Evolutionary conservation across 2,113 vertebrate genomes (phyloP).

Genomic region (Scortum barcoo): DNA sequence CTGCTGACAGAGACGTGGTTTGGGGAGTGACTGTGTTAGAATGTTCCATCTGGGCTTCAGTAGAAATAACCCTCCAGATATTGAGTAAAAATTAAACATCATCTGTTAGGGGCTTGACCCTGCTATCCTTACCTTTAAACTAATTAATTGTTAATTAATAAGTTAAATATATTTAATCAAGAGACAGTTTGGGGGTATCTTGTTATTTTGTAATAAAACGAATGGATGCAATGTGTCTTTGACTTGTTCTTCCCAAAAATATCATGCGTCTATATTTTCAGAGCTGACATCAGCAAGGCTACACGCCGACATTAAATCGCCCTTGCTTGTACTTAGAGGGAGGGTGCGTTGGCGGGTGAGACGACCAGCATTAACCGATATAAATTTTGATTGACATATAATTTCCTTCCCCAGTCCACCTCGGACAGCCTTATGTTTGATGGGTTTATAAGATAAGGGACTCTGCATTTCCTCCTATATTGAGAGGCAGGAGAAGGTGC

Average conservation of each 20-base stretch:
- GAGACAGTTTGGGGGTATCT: background rate
- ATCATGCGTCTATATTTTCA: slow-evolving; percentile 28
- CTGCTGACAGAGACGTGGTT: slow-evolving; percentile 31
- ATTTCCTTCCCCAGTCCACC: slow-evolving; percentile 76
- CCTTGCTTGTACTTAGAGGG: slow-evolving; percentile 64
- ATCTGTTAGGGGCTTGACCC: background rate
- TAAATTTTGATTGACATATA: slow-evolving; percentile 82
- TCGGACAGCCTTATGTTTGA: slow-evolving; percentile 74
- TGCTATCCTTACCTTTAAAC: background rate
- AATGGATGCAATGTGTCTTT: background rate
- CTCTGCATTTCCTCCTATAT: slow-evolving; percentile 56
- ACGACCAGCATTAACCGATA: slow-evolving; percentile 74
- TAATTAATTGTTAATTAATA: background rate
- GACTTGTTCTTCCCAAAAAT: background rate
- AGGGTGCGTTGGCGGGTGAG: slow-evolving; percentile 43
- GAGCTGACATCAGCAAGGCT: slow-evolving; percentile 40
- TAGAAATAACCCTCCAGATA: slow-evolving; percentile 4
- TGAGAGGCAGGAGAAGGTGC: slow-evolving; percentile 51
- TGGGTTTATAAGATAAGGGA: slow-evolving; percentile 79
- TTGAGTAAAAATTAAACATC: background rate
- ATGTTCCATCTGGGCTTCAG: background rate
- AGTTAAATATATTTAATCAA: background rate
- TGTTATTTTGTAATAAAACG: background rate
- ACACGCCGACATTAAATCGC: slow-evolving; percentile 64
- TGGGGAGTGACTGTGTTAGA: background rate